Base-by-base conservation (phyloP, 2,888 invertebrate species). In the Tetragnatha montana region DNA sequence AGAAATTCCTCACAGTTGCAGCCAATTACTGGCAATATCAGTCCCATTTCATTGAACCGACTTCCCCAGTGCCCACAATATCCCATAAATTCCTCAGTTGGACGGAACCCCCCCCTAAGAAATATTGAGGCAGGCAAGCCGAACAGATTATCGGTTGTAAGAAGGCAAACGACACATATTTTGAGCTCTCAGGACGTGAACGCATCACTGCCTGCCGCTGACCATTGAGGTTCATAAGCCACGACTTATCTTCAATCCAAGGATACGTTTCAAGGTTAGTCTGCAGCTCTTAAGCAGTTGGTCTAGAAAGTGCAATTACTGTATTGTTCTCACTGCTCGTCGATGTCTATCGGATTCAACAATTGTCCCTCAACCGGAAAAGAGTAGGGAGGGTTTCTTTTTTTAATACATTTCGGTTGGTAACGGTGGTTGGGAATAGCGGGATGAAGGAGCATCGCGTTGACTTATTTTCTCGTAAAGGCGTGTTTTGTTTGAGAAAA, bases 231-330 rank as follows among this genome's bases (percentile, higher is more conserved):
- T 89, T 89, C 89, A 89, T 89, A 89, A 81, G 85, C 89, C 89
- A 89, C 81, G 85, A 85, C 81, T 89, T 89, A 85, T 89, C 81
- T 84, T 6, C 49, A 80, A 85, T 85, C 81, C 89, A 85, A 89
- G 85, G 89, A 81, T 85, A 85, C 70, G 73, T 89, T 89, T 89
- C 89, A 89, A 89, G 89, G 89, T 89, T 89, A 86, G 85, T 81
- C 74, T 85, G 76, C 60, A 80, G 85, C 78, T 86, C 85, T 89
- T 89, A 81, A 89, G 81, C 81, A 89, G 89, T 89, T 89, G 89
- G 89, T 81, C 89, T 86, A 89, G 85, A 89, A 89, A 89, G 81
- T 81, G 89, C 89, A 89, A 89, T 89, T 89, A 89, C 81, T 89
- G 81, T 89, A 86, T 86, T 85, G 85, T 89, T 85, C 85, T 89